Evolutionary conservation across 2,113 vertebrate species (phyloP).

Genomic region (Haplochromis vanheusdeni): DNA sequence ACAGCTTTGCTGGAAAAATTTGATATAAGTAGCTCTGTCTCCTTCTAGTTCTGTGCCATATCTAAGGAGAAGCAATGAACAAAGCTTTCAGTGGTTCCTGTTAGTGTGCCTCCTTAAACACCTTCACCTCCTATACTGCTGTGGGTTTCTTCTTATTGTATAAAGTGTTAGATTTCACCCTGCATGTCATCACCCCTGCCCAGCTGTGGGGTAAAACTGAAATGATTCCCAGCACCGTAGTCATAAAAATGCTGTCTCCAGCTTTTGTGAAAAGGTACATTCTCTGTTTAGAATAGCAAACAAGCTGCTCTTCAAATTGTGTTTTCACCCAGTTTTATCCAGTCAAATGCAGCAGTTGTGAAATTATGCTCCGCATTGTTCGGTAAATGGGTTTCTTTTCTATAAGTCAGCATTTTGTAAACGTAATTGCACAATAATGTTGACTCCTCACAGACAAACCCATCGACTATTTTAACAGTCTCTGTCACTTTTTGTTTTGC

Average conservation of each 20-base stretch:
- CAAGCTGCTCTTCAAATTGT: background rate
- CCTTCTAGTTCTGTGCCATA: background rate
- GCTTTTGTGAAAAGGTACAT: background rate
- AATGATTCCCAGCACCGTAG: conserved; percentile 1
- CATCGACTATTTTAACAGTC: background rate
- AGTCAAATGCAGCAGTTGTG: background rate
- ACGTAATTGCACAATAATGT: background rate
- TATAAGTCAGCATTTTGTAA: background rate
- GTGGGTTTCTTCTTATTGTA: background rate
- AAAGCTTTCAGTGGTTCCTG: background rate
- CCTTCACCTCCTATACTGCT: background rate
- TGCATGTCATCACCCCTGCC: conserved; percentile 2
- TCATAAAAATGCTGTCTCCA: background rate
- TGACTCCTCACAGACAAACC: background rate
- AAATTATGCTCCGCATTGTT: conserved; percentile 3
- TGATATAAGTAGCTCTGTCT: background rate
- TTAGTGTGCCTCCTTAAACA: conserved; percentile 5
- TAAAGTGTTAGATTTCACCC: conserved; percentile 9
- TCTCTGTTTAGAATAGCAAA: background rate
- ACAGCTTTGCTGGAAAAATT: conserved; percentile 2
- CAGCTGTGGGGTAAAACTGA: conserved; percentile 18
- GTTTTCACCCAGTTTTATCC: background rate
- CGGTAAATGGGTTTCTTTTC: background rate
- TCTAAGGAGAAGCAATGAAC: background rate
- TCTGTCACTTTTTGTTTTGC: background rate